Base-by-base conservation (phyloP, 2,797 vertebrate species). In the Cossypha niveicapilla region DNA sequence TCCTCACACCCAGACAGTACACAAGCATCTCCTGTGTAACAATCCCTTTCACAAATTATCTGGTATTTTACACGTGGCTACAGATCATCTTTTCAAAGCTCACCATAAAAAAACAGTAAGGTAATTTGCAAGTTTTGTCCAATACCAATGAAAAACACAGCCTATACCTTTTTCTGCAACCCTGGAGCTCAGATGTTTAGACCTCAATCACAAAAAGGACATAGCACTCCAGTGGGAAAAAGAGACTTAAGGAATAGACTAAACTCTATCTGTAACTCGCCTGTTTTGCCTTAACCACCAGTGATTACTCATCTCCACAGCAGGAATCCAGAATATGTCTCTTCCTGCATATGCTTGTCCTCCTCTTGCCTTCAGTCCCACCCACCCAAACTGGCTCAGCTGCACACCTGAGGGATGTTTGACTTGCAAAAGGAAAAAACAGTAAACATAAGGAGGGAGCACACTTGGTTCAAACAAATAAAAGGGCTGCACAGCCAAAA, bases 261-360 rank as follows among this genome's bases (percentile, higher is more conserved):
- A 67, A 90, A 68, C 11, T 61, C 7, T 66, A 65, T 62, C 42
- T 48, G 10, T 54, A 94, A 62, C 37, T 53, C 5, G 39, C 17
- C 72, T 76, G 19, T 84, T 95, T 80, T 82, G 73, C 60, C 65
- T 76, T 73, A 90, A 86, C 67, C 73, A 88, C 47, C 88, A 84
- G 48, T 0, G 1, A 93, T 91, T 90, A 94, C 74, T 94, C 88
- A 92, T 85, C 81, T 65, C 86, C 91, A 77, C 39, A 65, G 58
- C 24, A 91, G 51, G 85, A 96, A 92, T 96, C 85, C 77, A 86
- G 95, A 94, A 72, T 94, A 66, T 73, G 90, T 35, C 81, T 88
- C 77, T 90, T 94, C 92, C 91, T 94, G 91, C 93, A 87, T 50
- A 86, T 32, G 28, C 85, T 78, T 91, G 72, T 92, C 92, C 90